Evolutionary conservation across 2,888 invertebrate genomes (phyloP), one percentile per base, ranked within the genome.

Genomic region (Diadegma fenestrale): DNA sequence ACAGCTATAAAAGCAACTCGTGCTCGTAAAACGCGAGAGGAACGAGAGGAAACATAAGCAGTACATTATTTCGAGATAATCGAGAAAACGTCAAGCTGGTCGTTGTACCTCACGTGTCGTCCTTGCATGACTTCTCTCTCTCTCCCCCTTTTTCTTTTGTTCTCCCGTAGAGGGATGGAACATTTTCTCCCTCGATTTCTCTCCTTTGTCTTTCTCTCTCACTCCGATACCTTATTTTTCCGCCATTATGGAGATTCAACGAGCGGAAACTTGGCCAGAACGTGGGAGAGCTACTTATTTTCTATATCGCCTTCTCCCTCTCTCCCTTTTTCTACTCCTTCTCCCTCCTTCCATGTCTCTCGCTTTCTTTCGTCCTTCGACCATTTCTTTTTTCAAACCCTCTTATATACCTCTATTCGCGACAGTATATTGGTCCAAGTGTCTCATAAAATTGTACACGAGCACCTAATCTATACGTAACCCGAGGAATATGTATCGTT

Each of bases 191-290:
- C 80, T 80, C 72, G 43, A 58, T 72, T 30, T 54, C 19, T 64
- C 64, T 63, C 19, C n/a, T 63, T 71, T n/a, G 12, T 79, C 45
- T 75, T 48, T 69, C 30, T 51, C 41, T 33, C 45, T 51, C 26
- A 26, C 58, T 58, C 58, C 1, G 14, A 58, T 66, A 22, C 30
- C 64, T n/a, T 61, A 68, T 76, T 68, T 72, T 76, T 69, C 75
- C 79, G 75, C 83, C 80, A 80, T 80, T 84, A 84, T 80, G 83
- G 80, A 84, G 80, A 84, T 84, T 84, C 83, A 80, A 84, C 80
- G 80, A 75, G 79, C 83, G 79, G 75, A 84, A 84, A 80, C 80
- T 84, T 80, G 80, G 71, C 75, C 83, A 54, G 76, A 63, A 84
- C 80, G 37, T 54, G 51, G 61, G 30, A 84, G 69, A 80, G 80